Conservation (phyloP, 2,797 vertebrate genomes). For the Periparus ater region DNA sequence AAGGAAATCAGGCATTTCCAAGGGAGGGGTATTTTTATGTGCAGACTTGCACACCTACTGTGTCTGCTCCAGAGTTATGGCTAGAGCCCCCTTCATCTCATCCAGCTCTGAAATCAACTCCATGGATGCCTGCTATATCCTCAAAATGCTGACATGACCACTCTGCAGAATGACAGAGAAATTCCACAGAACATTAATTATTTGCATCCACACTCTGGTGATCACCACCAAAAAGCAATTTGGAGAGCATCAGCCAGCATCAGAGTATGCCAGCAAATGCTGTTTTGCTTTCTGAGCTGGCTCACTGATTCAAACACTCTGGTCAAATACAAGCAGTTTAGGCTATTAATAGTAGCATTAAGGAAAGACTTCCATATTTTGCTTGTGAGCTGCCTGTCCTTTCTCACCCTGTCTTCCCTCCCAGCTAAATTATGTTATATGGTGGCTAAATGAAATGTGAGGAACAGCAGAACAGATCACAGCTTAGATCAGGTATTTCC, state of each 20-base stretch:
- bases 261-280: neutral
- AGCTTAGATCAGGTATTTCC: neutral
- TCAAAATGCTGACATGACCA: neutral
- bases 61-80: neutral
- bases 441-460: neutral
- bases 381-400: neutral
- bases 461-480: neutral
- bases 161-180: neutral
- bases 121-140: neutral
- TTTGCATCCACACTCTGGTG: neutral
- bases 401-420: neutral
- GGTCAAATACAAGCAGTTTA: neutral
- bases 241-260: neutral
- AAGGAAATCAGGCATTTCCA: neutral
- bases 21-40: neutral
- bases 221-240: neutral
- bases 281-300: neutral
- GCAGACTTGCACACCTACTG: neutral
- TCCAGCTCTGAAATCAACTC: neutral
- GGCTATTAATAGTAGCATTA: neutral
- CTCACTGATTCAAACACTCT: neutral
- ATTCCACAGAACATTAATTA: neutral
- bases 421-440: neutral
- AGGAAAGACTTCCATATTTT: neutral
- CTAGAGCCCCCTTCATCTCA: neutral